These are phyloP conservation scores for Myiozetetes cayanensis DNA, from an alignment of 2,113 vertebrate species.

Conservation along the genomic window DNA sequence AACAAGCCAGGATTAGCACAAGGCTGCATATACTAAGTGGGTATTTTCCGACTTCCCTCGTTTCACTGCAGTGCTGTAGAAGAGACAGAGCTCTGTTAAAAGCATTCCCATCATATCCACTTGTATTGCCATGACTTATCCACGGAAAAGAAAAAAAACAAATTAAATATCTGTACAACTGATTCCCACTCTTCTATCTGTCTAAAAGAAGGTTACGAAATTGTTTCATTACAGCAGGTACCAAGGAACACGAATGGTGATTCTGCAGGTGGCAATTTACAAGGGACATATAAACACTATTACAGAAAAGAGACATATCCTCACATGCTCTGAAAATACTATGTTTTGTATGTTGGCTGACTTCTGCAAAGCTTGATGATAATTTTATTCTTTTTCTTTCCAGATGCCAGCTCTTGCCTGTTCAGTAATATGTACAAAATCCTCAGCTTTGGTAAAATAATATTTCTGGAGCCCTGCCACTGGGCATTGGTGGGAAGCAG, in stretches of 20 bases:
- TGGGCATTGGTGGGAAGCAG: not conserved
- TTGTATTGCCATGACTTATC: not conserved
- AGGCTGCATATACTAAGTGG: not conserved
- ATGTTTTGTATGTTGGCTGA: not conserved
- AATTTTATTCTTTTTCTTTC: not conserved
- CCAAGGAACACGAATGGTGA: not conserved
- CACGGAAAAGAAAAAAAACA: not conserved
- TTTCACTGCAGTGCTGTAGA: not conserved
- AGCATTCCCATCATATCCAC: not conserved
- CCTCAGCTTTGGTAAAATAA: not conserved
- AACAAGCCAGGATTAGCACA: not conserved
- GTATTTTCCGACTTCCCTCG: not conserved
- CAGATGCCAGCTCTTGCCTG: not conserved
- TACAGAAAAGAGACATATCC: not conserved
- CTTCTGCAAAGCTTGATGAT: not conserved
- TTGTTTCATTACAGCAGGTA: not conserved
- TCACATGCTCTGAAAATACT: fast-evolving
- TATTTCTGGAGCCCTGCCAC: not conserved
- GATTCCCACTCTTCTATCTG: not conserved
- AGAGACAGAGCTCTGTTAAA: not conserved
- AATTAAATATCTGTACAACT: not conserved
- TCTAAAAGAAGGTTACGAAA: not conserved
- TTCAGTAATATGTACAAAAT: not conserved
- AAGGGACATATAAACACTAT: not conserved
- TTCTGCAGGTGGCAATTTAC: not conserved